These are phyloP conservation scores for Tiaroga cobitis DNA, from an alignment of 2,797 vertebrate genomes.

Conservation along the genomic window DNA sequence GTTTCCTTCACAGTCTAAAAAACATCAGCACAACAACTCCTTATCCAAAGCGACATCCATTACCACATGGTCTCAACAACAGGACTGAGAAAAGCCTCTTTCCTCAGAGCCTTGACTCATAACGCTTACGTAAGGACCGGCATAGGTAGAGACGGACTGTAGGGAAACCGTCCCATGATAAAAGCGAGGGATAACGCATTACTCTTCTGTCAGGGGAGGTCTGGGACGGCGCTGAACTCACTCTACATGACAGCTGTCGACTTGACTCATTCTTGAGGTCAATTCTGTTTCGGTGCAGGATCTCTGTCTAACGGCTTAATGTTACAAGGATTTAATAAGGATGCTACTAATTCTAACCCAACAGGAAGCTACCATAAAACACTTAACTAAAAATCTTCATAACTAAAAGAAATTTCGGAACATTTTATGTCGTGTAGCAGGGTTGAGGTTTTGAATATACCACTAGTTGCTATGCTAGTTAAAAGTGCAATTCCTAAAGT, in stretches of 20 bases:
- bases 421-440: not conserved
- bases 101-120: not conserved
- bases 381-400: not conserved
- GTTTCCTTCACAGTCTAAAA: not conserved
- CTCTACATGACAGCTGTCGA: slow-evolving; percentile 67
- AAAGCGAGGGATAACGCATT: slow-evolving; percentile 32
- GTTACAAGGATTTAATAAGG: not conserved
- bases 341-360: not conserved
- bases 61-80: slow-evolving; percentile 44
- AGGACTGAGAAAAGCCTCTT: slow-evolving; percentile 48
- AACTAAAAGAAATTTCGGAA: not conserved
- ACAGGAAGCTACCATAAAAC: not conserved
- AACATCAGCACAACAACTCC: slow-evolving; percentile 22
- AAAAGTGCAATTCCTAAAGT: not conserved
- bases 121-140: not conserved
- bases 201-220: slow-evolving; percentile 26
- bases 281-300: not conserved
- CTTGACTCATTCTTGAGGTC: slow-evolving; percentile 28
- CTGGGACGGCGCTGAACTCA: slow-evolving; percentile 59
- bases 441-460: not conserved
- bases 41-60: slow-evolving; percentile 52
- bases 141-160: slow-evolving; percentile 12
- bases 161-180: slow-evolving; percentile 13
- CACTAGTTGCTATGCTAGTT: not conserved
- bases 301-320: not conserved